Conservation (phyloP, 2,113 vertebrate genomes). For the Eublepharis macularius region DNA sequence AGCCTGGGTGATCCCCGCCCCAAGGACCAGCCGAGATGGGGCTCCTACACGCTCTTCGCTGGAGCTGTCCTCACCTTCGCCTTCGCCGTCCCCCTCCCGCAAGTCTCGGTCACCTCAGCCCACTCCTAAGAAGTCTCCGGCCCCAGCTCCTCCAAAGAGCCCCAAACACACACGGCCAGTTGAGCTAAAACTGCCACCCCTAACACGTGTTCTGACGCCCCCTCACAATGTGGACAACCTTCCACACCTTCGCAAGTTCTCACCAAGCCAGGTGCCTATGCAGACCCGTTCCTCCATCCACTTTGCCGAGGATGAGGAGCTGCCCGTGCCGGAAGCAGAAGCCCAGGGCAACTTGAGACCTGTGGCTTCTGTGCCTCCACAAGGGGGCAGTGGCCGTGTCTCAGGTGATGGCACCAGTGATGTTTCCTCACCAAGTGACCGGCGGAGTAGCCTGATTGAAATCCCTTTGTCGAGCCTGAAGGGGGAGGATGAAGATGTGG, state of each 20-base stretch:
- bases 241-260: constrained; percentile 85
- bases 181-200: constrained; percentile 75
- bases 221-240: constrained; percentile 87
- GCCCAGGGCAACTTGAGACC: constrained; percentile 59
- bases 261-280: constrained; percentile 81
- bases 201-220: constrained; percentile 81
- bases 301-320: constrained; percentile 69
- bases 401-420: constrained; percentile 33
- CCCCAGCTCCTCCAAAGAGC: constrained; percentile 81
- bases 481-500: constrained; percentile 56
- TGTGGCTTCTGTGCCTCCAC: constrained; percentile 33
- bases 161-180: constrained; percentile 78
- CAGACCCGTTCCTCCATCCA: constrained; percentile 88
- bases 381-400: constrained; percentile 52
- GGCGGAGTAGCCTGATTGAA: constrained; percentile 82
- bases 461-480: constrained; percentile 81
- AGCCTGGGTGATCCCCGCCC: constrained; percentile 79
- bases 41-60: constrained; percentile 15
- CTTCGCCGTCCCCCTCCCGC: constrained; percentile 82
- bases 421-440: constrained; percentile 44
- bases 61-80: constrained; percentile 69
- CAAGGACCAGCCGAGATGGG: constrained; percentile 70
- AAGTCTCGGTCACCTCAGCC: constrained; percentile 76
- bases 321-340: constrained; percentile 69
- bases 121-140: constrained; percentile 60